Conservation (phyloP, 1,140 invertebrate species). For the Nilaparvata lugens region DNA sequence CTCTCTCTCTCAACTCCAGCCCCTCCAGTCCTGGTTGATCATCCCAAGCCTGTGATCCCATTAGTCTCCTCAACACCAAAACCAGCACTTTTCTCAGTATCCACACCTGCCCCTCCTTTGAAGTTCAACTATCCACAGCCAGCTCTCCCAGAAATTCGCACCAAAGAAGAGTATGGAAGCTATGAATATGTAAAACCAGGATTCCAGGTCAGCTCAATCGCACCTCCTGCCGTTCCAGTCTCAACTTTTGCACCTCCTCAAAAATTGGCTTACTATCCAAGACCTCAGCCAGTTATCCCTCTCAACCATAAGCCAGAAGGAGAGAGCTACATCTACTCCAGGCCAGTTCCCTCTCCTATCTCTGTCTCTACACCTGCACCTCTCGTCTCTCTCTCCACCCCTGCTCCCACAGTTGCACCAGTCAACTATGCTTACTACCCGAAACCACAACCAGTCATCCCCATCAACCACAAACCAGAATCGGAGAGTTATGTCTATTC, state of each 20-base stretch:
- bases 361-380: conserved; percentile 4
- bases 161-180: no score
- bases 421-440: conserved; percentile 23
- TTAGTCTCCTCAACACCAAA: not conserved
- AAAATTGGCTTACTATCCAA: conserved; percentile 14
- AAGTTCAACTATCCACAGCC: not conserved
- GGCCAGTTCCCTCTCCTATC: not conserved
- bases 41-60: not conserved
- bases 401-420: not conserved
- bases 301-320: not conserved
- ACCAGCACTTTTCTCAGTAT: not conserved
- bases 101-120: conserved; percentile 13
- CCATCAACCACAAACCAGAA: conserved; percentile 20
- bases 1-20: conserved; percentile 1
- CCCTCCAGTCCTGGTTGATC: conserved; percentile 5
- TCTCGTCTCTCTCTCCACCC: conserved; percentile 9
- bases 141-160: no score
- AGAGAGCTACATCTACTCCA: not conserved
- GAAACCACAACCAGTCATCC: conserved; percentile 17
- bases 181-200: no score
- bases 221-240: not conserved
- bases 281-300: conserved; percentile 11
- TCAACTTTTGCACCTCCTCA: not conserved
- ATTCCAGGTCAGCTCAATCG: not conserved
- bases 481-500: conserved; percentile 37